phyloP scores from a whole-genome alignment of 2,888 invertebrate genomes.

The Chloroclystis v-ata region DNA sequence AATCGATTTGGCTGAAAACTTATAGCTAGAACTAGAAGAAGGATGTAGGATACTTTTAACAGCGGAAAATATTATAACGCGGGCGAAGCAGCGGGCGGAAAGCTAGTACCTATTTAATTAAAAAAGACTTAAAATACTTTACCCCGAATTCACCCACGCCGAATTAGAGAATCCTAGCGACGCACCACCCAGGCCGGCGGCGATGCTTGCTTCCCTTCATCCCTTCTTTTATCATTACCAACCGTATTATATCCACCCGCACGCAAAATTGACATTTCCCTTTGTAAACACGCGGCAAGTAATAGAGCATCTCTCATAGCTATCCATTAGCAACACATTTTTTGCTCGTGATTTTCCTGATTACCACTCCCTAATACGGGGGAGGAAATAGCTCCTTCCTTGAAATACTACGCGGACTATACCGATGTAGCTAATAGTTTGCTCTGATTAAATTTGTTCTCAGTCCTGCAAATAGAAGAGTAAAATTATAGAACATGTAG shows the following conservation, averaged over 20 bases:
- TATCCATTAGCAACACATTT: constrained; percentile 46
- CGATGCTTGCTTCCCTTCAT: constrained; percentile 16
- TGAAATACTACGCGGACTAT: constrained; percentile 38
- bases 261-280: constrained; percentile 55
- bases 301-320: constrained; percentile 36
- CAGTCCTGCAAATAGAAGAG: no score
- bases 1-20: no score
- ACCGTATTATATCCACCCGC: constrained; percentile 41
- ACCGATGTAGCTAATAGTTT: no score
- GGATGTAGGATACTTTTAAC: no score
- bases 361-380: constrained; percentile 37
- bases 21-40: no score
- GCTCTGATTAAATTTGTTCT: no score
- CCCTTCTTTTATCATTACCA: constrained; percentile 36
- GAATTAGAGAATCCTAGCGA: constrained; percentile 34
- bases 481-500: constrained; percentile 39
- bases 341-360: constrained; percentile 41
- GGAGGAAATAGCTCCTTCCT: constrained; percentile 31
- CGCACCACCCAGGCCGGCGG: constrained; percentile 22
- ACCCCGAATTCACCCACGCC: constrained; percentile 31
- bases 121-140: constrained; percentile 28
- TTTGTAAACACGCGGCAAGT: constrained; percentile 40
- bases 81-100: no score
- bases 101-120: no score
- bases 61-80: no score